Conservation (phyloP, 2,888 invertebrate genomes). For the Aethes cnicana region DNA sequence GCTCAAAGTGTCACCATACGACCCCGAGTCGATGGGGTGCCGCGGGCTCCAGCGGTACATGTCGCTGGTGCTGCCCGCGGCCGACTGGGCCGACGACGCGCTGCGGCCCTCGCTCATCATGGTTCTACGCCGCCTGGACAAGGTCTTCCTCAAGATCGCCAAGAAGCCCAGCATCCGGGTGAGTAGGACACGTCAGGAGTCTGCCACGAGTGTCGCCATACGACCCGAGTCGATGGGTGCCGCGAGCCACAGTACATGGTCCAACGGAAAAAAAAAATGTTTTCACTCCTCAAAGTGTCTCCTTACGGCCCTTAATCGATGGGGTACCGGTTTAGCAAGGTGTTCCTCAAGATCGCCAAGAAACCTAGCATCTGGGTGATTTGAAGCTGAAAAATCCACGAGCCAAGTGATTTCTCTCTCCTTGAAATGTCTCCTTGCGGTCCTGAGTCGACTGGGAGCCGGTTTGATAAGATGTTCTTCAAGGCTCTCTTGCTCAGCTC, state of each 20-base stretch:
- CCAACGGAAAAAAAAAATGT: too few relatives aligned
- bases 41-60: conserved; percentile 95
- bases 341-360: conserved; percentile 98
- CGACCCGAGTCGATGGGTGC: too few relatives aligned
- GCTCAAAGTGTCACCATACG: conserved; percentile 98
- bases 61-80: conserved; percentile 95
- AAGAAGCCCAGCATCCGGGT: conserved; percentile 96
- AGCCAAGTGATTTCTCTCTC: too few relatives aligned
- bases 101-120: conserved; percentile 95
- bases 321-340: conserved; percentile 98
- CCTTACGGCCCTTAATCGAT: conserved; percentile 99
- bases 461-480: conserved; percentile 97
- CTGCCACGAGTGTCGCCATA: too few relatives aligned
- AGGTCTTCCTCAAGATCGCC: conserved; percentile 97
- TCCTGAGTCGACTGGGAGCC: conserved; percentile 97
- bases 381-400: too few relatives aligned
- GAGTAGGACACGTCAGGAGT: too few relatives aligned
- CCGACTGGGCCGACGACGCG: conserved; percentile 97
- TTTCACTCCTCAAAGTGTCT: conserved; percentile 96
- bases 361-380: conserved; percentile 93
- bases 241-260: too few relatives aligned
- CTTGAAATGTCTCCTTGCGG: conserved; percentile 99
- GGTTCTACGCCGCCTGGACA: conserved; percentile 95
- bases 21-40: conserved; percentile 98
- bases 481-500: too few relatives aligned